Conservation (phyloP, 2,888 invertebrate genomes). For the Saturnia japonica region DNA sequence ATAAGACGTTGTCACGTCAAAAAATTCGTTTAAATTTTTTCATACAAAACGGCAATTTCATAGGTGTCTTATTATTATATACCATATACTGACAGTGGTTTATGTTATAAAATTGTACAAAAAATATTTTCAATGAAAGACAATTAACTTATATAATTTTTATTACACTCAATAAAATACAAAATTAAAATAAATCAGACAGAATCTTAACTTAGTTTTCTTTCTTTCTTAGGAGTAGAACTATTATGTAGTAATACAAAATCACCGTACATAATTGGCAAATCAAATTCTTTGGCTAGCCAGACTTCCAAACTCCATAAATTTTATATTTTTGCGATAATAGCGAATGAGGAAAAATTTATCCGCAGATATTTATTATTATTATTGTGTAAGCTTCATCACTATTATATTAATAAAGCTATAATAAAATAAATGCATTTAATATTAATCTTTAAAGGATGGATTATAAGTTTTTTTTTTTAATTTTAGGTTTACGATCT, state of each 20-base stretch:
- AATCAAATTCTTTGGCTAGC: constrained; percentile 1
- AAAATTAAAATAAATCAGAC: constrained; percentile 12
- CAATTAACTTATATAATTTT: constrained; percentile 11
- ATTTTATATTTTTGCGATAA: neutral
- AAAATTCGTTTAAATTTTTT: too few species aligned
- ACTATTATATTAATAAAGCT: neutral
- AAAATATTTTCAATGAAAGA: neutral
- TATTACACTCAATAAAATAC: constrained; percentile 15
- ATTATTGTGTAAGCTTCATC: neutral
- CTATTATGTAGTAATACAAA: neutral
- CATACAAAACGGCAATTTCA: too few species aligned
- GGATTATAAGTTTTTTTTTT: neutral
- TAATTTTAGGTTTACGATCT: neutral
- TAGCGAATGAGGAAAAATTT: neutral
- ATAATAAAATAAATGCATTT: constrained; percentile 1
- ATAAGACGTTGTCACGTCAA: too few species aligned
- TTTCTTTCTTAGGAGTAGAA: neutral
- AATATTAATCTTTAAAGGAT: neutral
- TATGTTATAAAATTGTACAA: neutral
- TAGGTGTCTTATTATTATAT: too few species aligned
- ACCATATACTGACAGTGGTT: too few species aligned
- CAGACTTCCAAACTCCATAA: neutral
- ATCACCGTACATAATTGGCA: neutral
- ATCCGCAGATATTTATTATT: neutral
- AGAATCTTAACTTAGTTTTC: neutral